Percentiles rank a stretch among this genome's conserved stretches.
Conservation (phyloP, 1,140 invertebrate species). For the Caenorhabditis elegans region WBcel235 BX284605.5:11451001-11451500, state of each 20-base stretch:
- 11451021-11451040: too few relatives aligned
- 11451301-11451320: too few relatives aligned
- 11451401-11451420: constrained; percentile 29
- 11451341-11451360: not conserved
- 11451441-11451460: not conserved
- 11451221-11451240: not conserved
- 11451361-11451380: not conserved
- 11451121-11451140: too few relatives aligned
- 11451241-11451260: too few relatives aligned
- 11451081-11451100: too few relatives aligned
- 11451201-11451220: not conserved
- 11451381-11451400: not conserved
- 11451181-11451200: not conserved
- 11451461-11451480: not conserved
- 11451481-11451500: too few relatives aligned
- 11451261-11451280: not conserved
- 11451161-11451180: not conserved
- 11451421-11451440: not conserved
- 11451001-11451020: too few relatives aligned
- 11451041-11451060: too few relatives aligned
- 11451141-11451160: too few relatives aligned
- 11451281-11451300: not conserved
- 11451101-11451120: too few relatives aligned
- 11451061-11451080: too few relatives aligned
- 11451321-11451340: too few relatives aligned